These are phyloP conservation scores for Pseudomyrmex gracilis DNA, from an alignment of 1,140 invertebrate species.

Conservation along the genomic window DNA sequence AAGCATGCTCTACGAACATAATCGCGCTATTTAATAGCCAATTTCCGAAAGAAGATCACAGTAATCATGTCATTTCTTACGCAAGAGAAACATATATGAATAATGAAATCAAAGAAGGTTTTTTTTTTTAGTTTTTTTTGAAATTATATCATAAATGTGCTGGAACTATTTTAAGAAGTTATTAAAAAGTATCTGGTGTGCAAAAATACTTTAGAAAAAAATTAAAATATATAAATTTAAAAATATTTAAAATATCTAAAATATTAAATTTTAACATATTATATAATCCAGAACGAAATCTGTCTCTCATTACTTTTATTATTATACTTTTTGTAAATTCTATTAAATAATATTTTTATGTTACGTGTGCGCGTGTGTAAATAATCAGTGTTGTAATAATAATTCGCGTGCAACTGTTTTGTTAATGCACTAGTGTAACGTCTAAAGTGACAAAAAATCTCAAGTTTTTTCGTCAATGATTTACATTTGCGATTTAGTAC, in stretches of 20 bases:
- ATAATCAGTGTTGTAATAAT: not conserved
- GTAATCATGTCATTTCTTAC: not conserved
- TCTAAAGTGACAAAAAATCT: not conserved
- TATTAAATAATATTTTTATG: not conserved
- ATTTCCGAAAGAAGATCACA: not conserved
- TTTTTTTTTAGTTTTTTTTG: not conserved
- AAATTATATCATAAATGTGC: not conserved
- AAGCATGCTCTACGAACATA: not conserved
- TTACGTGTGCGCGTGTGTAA: not conserved
- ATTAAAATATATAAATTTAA: not conserved
- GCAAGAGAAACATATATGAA: not conserved
- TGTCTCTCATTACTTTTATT: too few relatives aligned
- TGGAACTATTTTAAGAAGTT: too few relatives aligned
- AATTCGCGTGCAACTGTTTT: not conserved
- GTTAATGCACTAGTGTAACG: not conserved
- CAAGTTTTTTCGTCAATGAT: not conserved
- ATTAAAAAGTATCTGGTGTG: not conserved
- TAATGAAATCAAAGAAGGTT: not conserved
- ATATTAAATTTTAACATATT: not conserved
- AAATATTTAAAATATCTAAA: not conserved
- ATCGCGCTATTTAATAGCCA: not conserved
- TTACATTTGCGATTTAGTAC: constrained; percentile 16
- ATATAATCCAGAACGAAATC: not conserved
- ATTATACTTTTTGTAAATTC: not conserved
- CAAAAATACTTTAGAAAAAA: not conserved